Percentiles rank a stretch among this genome's conserved stretches.
Conservation (phyloP, 2,113 vertebrate species). For the Sigmodon hispidus region DNA sequence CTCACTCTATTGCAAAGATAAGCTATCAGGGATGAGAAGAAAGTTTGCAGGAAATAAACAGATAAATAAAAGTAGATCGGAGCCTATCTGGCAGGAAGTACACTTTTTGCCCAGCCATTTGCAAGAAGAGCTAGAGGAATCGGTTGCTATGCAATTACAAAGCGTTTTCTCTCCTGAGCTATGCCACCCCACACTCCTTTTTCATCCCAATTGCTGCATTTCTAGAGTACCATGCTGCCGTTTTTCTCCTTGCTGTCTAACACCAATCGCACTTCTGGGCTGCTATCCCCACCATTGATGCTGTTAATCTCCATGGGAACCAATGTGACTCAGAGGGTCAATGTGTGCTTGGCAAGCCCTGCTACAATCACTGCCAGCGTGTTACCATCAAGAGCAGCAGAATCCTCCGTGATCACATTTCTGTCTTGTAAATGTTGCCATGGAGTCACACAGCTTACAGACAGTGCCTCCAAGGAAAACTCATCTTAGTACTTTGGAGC, state of each 20-base stretch:
- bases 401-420: slow-evolving; percentile 66
- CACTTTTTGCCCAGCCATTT: slow-evolving; percentile 58
- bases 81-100: slow-evolving; percentile 53
- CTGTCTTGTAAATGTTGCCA: slow-evolving; percentile 67
- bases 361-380: slow-evolving; percentile 69
- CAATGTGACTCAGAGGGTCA: slow-evolving; percentile 74
- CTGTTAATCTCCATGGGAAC: slow-evolving; percentile 77
- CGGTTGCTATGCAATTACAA: slow-evolving; percentile 52
- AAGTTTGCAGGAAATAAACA: slow-evolving; percentile 61
- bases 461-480: slow-evolving; percentile 61
- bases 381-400: slow-evolving; percentile 62
- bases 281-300: slow-evolving; percentile 60
- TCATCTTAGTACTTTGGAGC: slow-evolving; percentile 51
- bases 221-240: slow-evolving; percentile 60
- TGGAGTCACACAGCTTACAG: slow-evolving; percentile 59
- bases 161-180: slow-evolving; percentile 68
- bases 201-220: slow-evolving; percentile 75
- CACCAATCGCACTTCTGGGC: slow-evolving; percentile 61
- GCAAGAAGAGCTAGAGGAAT: slow-evolving; percentile 66
- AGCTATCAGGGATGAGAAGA: slow-evolving; percentile 8
- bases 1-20: slow-evolving; percentile 26
- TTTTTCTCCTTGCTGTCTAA: slow-evolving; percentile 73
- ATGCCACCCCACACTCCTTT: slow-evolving; percentile 48
- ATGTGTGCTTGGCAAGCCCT: slow-evolving; percentile 70
- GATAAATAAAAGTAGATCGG: slow-evolving; percentile 63